Evolutionary conservation across 2,797 vertebrate species (phyloP).

Genomic region (Florisuga fusca): DNA sequence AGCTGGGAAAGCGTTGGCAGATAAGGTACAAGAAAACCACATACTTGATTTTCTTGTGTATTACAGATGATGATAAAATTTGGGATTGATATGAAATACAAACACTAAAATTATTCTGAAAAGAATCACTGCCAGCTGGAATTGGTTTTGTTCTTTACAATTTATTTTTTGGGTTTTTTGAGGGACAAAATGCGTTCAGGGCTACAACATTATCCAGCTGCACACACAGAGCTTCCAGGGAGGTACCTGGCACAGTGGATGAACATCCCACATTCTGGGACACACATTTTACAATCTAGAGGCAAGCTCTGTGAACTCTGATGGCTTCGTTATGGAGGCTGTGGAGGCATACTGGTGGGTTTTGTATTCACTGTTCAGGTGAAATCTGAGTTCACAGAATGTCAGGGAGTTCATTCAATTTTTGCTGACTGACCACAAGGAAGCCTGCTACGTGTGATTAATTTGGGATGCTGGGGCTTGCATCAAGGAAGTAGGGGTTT

Average conservation of each 20-base stretch:
- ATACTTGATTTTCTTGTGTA: accelerated
- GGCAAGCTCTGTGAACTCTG: not conserved
- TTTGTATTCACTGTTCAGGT: not conserved
- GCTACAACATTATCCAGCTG: not conserved
- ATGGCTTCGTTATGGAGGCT: not conserved
- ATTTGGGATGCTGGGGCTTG: not conserved
- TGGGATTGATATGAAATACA: not conserved
- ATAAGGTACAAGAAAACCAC: not conserved
- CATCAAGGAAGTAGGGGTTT: not conserved
- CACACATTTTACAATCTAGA: not conserved
- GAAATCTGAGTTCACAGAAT: not conserved
- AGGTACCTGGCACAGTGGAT: not conserved
- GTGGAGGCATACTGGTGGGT: not conserved
- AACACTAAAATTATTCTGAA: not conserved
- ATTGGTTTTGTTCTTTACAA: not conserved
- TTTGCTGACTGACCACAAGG: not conserved
- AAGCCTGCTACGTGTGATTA: not conserved
- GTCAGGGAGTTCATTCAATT: not conserved
- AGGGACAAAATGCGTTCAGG: not conserved
- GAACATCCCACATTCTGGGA: not conserved
- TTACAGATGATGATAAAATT: not conserved
- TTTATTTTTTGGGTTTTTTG: not conserved
- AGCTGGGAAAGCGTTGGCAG: not conserved
- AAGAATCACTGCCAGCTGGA: not conserved
- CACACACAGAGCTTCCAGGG: not conserved